A percentile compares a stretch with the other conserved stretches of the same genome.
phyloP scores from a whole-genome alignment of 1,140 invertebrate genomes.

The Sitophilus oryzae region DNA sequence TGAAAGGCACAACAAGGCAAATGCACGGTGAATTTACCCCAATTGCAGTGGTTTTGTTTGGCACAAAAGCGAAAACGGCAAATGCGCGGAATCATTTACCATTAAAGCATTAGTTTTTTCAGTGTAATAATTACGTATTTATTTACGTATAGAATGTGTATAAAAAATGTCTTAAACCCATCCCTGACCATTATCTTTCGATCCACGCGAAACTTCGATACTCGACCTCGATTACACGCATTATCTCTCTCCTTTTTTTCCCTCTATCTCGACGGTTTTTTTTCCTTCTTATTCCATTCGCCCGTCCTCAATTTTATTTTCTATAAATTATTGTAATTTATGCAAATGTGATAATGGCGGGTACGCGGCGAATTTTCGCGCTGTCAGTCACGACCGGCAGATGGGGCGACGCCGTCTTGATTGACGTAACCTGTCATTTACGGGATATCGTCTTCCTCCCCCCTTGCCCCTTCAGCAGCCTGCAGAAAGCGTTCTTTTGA shows the following conservation, averaged over 20 bases:
- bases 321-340: conserved; percentile 2
- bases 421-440: background rate
- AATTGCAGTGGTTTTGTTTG: too few relatives aligned
- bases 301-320: background rate
- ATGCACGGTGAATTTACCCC: too few relatives aligned
- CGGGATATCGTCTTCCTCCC: background rate
- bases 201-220: background rate
- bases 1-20: too few relatives aligned
- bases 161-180: too few relatives aligned
- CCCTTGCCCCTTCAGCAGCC: too few relatives aligned
- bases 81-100: too few relatives aligned
- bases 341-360: conserved; percentile 2
- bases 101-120: too few relatives aligned
- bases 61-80: too few relatives aligned
- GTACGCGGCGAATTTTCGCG: background rate
- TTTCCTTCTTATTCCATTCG: background rate
- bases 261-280: background rate
- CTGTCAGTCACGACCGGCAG: background rate
- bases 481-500: too few relatives aligned
- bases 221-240: background rate
- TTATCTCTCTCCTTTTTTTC: background rate
- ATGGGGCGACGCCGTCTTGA: background rate
- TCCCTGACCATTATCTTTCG: background rate
- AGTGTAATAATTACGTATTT: too few relatives aligned
- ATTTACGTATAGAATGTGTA: too few relatives aligned